Conservation (phyloP, 1,140 invertebrate genomes). For the Dreissena rostriformis region DNA sequence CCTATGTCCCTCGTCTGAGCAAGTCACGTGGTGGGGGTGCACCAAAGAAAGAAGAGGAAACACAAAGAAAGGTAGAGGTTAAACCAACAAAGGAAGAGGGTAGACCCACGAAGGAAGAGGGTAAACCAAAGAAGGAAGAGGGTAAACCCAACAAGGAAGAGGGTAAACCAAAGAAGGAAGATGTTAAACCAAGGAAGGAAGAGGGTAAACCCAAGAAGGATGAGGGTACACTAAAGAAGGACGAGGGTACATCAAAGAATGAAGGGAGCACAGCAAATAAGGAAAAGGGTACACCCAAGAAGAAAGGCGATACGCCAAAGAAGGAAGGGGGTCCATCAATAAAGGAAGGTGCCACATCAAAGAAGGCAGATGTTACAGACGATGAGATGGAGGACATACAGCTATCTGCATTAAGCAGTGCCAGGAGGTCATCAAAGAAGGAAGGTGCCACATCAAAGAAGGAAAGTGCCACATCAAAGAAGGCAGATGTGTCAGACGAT, state of each 20-base stretch:
- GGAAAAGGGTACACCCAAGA: background rate
- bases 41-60: background rate
- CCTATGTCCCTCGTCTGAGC: slow-evolving; percentile 21
- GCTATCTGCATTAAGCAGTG: background rate
- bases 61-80: background rate
- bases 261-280: background rate
- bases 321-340: background rate
- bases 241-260: slow-evolving; percentile 9
- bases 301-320: background rate
- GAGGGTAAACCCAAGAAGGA: background rate
- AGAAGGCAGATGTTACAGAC: slow-evolving; percentile 6
- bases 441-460: slow-evolving; percentile 22
- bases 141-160: background rate
- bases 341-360: too few relatives aligned
- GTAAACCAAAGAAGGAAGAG: slow-evolving; percentile 1
- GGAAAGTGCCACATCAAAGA: too few relatives aligned
- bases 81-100: slow-evolving; percentile 12
- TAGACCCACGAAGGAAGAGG: background rate
- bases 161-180: background rate
- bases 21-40: background rate
- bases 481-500: too few relatives aligned
- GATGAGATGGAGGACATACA: background rate
- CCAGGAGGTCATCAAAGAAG: background rate
- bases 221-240: background rate
- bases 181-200: slow-evolving; percentile 15